Base-by-base conservation (phyloP, 2,113 vertebrate species). In the Nibea albiflora region DNA sequence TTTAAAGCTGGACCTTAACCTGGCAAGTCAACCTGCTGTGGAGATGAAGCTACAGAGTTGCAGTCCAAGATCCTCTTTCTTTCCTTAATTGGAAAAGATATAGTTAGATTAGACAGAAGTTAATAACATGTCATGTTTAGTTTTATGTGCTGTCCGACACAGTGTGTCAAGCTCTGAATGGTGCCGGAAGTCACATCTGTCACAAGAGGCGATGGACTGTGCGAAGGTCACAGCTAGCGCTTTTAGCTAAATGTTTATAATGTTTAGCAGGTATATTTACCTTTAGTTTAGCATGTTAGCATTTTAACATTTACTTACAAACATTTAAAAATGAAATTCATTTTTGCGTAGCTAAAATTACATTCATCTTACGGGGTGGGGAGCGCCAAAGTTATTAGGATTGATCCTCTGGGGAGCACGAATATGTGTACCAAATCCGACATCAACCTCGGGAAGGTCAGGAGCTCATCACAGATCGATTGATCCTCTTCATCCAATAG, bases 401-500 rank as follows among this genome's bases (percentile, higher is more conserved):
- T 28, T 12, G 8, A 47, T 66, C 24, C 10, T n/a, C 3, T 50
- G 10, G 16, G 16, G 46, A 20, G 7, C 10, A n/a, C 19, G 9
- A 52, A 63, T 42, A 52, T 24, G 15, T 53, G 15, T 24, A 24
- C 15, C 10, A 19, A 9, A 31, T n/a, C 4, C 0, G 24, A 35
- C 26, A 11, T 71, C 15, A 56, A 26, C 24, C 39, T 63, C 16
- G 22, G 22, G 12, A 68, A 65, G 10, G 26, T 65, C 5, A 5
- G 1, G 11, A 5, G 49, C 44, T 62, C 56, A 66, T 28, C 54
- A 52, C 9, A n/a, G 77, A 9, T 5, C 20, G 44, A 24, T 4
- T 5, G 26, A 69, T 80, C 76, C 20, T 70, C 67, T 76, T 68
- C 42, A 35, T 61, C 62, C 22, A 39, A 16, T 16, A 63, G 61